These are phyloP conservation scores for Hexactinellida sp. DNA, from an alignment of 37 sponge, comb jelly and placozoan genomes.

Conservation along the genomic window DNA sequence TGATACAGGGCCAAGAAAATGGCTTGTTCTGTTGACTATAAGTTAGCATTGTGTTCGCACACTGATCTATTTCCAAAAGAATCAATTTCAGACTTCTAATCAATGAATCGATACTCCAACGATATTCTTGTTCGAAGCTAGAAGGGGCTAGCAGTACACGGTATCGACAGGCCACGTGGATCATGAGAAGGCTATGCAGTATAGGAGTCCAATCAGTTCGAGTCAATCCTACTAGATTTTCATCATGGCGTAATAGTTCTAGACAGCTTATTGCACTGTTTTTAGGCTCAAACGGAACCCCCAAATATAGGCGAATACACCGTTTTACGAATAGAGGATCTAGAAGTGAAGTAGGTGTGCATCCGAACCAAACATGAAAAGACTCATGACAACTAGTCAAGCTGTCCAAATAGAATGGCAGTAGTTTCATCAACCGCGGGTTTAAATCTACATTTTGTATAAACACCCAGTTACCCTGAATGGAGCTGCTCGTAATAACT, in stretches of 20 bases:
- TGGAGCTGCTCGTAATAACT: background rate
- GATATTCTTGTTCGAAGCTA: background rate
- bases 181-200: background rate
- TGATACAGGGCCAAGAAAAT: background rate
- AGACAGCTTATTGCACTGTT: conserved; percentile 5
- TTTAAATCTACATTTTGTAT: background rate
- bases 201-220: background rate
- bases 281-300: background rate
- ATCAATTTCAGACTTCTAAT: background rate
- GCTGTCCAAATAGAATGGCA: background rate
- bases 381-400: background rate
- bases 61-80: background rate
- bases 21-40: conserved; percentile 2
- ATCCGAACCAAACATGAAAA: background rate
- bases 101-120: conserved; percentile 6
- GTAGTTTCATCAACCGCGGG: background rate
- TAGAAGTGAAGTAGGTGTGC: background rate
- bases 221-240: background rate
- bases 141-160: background rate
- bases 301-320: conserved; percentile 2
- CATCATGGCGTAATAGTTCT: background rate
- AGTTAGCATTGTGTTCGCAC: background rate
- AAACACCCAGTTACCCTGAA: background rate
- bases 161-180: background rate
- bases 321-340: background rate